Conservation (phyloP, 2,888 invertebrate species). For the Fragum sueziense region DNA sequence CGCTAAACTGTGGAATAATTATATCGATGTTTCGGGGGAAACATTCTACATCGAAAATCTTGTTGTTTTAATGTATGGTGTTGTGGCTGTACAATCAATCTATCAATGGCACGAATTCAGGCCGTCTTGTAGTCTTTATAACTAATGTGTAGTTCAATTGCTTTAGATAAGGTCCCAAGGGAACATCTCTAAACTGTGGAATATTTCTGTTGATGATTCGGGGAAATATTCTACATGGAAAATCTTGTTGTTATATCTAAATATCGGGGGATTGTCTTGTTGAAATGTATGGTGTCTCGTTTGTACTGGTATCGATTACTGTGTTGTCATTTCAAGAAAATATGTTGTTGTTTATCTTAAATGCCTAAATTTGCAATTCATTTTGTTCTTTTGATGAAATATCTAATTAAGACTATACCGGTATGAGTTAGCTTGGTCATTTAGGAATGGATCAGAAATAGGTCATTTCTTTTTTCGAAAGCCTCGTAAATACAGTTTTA, state of each 20-base stretch:
- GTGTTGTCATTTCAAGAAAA: too few species aligned
- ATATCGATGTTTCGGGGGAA: not conserved
- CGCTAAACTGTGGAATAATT: not conserved
- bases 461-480: too few species aligned
- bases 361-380: too few species aligned
- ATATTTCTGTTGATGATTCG: slow-evolving; percentile 1
- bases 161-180: slow-evolving; percentile 5
- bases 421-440: too few species aligned
- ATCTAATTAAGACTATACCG: too few species aligned
- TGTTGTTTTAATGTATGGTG: too few species aligned
- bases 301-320: too few species aligned
- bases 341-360: too few species aligned
- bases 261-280: not conserved
- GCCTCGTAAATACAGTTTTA: too few species aligned
- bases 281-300: not conserved
- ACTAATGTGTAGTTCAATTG: slow-evolving; percentile 6
- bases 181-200: slow-evolving; percentile 18
- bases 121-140: not conserved
- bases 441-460: too few species aligned
- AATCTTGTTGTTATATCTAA: slow-evolving; percentile 14
- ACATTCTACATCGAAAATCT: not conserved
- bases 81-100: too few species aligned
- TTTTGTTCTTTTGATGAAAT: too few species aligned
- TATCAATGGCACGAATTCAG: slow-evolving; percentile 10
- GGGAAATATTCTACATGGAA: slow-evolving; percentile 17